Conservation (phyloP, 2,797 vertebrate species). For the Protonibea diacanthus region DNA sequence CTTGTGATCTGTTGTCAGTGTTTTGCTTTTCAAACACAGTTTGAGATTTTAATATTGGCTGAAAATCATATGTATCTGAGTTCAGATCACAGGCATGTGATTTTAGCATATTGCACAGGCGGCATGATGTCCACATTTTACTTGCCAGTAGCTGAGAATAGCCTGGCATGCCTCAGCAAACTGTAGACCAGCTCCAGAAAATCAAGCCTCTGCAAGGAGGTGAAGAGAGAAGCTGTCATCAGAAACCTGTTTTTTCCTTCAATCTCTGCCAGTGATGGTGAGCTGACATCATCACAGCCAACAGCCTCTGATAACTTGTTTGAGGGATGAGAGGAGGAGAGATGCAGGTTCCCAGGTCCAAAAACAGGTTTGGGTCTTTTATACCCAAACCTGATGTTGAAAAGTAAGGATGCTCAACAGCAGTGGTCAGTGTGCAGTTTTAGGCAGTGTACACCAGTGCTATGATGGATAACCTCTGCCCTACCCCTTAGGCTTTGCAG, state of each 20-base stretch:
- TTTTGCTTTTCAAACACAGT: conserved; percentile 60
- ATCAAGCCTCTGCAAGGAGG: conserved; percentile 51
- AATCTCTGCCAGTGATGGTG: conserved; percentile 39
- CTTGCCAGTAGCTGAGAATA: conserved; percentile 41
- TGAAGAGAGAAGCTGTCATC: conserved; percentile 72
- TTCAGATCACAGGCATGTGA: conserved; percentile 45
- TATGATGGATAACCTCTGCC: conserved; percentile 76
- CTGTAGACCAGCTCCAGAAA: conserved; percentile 40
- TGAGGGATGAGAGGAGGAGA: conserved; percentile 3
- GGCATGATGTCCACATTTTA: conserved; percentile 46
- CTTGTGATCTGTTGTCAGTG: conserved; percentile 46
- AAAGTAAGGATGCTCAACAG: conserved; percentile 32
- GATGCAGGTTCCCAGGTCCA: conserved; percentile 17
- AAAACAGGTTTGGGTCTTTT: conserved; percentile 1
- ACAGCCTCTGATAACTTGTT: conserved; percentile 33
- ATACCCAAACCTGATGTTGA: conserved; percentile 20
- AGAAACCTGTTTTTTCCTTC: conserved; percentile 60
- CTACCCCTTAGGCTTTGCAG: conserved; percentile 79
- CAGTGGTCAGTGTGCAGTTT: conserved; percentile 11
- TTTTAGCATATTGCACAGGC: conserved; percentile 35
- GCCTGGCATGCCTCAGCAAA: conserved; percentile 32
- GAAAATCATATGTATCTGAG: conserved; percentile 48
- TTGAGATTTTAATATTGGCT: conserved; percentile 63
- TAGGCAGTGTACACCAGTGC: conserved; percentile 26
- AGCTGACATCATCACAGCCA: conserved; percentile 61